Percentiles rank a stretch among this genome's conserved stretches.
Conservation (phyloP, 2,888 invertebrate species). For the Hermodice carunculata region DNA sequence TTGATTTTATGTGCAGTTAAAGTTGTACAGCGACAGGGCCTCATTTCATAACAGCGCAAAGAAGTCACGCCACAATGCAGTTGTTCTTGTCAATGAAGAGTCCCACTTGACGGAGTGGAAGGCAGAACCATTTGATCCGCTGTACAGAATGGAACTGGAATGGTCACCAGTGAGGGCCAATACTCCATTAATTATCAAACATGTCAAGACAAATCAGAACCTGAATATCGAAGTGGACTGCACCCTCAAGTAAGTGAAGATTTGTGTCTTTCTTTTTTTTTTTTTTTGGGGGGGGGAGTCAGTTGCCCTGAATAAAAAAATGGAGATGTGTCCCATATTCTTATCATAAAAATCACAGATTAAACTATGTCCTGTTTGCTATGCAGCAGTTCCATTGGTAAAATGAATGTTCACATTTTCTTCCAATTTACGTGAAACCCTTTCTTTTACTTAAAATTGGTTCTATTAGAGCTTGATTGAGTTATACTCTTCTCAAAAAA, state of each 20-base stretch:
- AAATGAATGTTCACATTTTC: too few species aligned
- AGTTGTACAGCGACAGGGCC: slow-evolving; percentile 58
- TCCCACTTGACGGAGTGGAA: slow-evolving; percentile 63
- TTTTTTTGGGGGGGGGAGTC: too few species aligned
- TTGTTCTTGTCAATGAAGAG: slow-evolving; percentile 53
- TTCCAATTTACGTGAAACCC: too few species aligned
- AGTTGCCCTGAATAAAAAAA: too few species aligned
- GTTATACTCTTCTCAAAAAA: too few species aligned
- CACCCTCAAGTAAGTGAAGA: slow-evolving; percentile 48
- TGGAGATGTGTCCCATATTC: too few species aligned
- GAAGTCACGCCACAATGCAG: slow-evolving; percentile 64
- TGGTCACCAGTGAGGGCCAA: slow-evolving; percentile 65
- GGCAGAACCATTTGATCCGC: slow-evolving; percentile 61
- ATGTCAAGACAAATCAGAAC: slow-evolving; percentile 63
- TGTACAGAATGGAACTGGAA: slow-evolving; percentile 64
- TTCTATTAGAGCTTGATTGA: too few species aligned
- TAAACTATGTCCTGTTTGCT: too few species aligned
- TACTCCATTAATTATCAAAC: slow-evolving; percentile 58
- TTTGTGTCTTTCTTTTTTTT: too few species aligned
- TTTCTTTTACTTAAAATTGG: too few species aligned
- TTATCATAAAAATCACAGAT: too few species aligned
- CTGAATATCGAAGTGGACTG: slow-evolving; percentile 62
- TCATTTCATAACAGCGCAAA: slow-evolving; percentile 57
- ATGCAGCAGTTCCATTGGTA: too few species aligned
- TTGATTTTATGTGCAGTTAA: slow-evolving; percentile 48